These are phyloP conservation scores for Ophion ventricosus DNA, from an alignment of 2,888 invertebrate species.

Conservation along the genomic window DNA sequence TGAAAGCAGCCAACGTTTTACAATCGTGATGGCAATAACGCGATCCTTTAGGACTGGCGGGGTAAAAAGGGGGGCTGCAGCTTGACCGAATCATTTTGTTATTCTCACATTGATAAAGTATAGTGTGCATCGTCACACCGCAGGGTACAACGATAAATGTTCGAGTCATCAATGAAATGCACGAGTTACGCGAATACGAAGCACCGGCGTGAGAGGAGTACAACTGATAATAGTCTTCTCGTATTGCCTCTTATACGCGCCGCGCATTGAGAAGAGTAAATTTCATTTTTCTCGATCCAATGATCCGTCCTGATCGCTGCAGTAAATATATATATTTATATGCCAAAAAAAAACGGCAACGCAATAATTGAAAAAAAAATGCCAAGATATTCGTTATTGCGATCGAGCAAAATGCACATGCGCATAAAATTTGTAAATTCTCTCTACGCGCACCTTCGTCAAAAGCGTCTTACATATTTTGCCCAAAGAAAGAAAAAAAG, in stretches of 20 bases:
- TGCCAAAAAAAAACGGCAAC: too few species aligned
- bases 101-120: slow-evolving; percentile 50
- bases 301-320: too few species aligned
- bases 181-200: slow-evolving; percentile 51
- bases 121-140: slow-evolving; percentile 4
- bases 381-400: too few species aligned
- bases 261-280: not conserved
- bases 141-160: slow-evolving; percentile 34
- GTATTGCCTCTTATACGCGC: not conserved
- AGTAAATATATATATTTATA: too few species aligned
- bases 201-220: slow-evolving; percentile 15
- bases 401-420: too few species aligned
- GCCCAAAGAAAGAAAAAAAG: too few species aligned
- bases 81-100: slow-evolving; percentile 46
- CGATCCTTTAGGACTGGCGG: slow-evolving; percentile 31
- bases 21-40: slow-evolving; percentile 60
- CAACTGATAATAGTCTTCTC: slow-evolving; percentile 6
- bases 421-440: too few species aligned
- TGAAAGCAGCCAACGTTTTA: slow-evolving; percentile 39
- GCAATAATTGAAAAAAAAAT: too few species aligned
- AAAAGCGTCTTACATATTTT: too few species aligned
- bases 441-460: too few species aligned
- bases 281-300: too few species aligned
- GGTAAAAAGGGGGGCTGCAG: not conserved
- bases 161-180: slow-evolving; percentile 47